These are phyloP conservation scores for Acanthaster planci DNA, from an alignment of 35 echinoderm and acorn worm species.

Conservation along the genomic window DNA sequence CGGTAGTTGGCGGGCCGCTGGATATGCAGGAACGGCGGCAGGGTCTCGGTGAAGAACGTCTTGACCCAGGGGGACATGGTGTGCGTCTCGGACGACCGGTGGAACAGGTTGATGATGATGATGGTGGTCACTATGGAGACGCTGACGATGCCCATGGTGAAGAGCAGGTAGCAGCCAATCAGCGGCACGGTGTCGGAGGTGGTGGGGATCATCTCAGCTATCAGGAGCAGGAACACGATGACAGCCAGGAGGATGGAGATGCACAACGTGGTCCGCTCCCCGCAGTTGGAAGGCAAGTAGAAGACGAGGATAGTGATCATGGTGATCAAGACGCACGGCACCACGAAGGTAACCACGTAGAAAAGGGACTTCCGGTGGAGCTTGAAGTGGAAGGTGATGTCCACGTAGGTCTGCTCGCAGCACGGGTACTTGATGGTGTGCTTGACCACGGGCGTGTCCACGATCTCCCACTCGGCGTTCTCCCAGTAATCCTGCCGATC, in stretches of 20 bases:
- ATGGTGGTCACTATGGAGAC: constrained; percentile 87
- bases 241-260: constrained; percentile 91
- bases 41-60: constrained; percentile 74
- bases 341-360: constrained; percentile 90
- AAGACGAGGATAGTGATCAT: constrained; percentile 90
- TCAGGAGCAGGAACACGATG: constrained; percentile 93
- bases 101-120: constrained; percentile 89
- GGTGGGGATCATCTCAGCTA: constrained; percentile 88
- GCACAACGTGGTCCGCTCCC: constrained; percentile 86
- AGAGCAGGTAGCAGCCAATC: constrained; percentile 90
- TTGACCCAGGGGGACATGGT: constrained; percentile 85
- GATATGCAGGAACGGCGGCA: constrained; percentile 76
- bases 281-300: constrained; percentile 87
- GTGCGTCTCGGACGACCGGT: constrained; percentile 81
- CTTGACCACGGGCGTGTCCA: constrained; percentile 74
- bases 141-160: constrained; percentile 94
- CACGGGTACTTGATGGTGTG: constrained; percentile 79
- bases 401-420: constrained; percentile 72
- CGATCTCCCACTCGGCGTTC: constrained; percentile 92
- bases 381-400: constrained; percentile 82
- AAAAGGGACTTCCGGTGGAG: constrained; percentile 87
- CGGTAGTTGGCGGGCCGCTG: constrained; percentile 73
- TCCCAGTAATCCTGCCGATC: constrained; percentile 69
- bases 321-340: constrained; percentile 85
- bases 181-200: constrained; percentile 84